Percentiles rank a stretch among this genome's conserved stretches.
Conservation (phyloP, 2,113 vertebrate species). For the Falcunculus frontatus region DNA sequence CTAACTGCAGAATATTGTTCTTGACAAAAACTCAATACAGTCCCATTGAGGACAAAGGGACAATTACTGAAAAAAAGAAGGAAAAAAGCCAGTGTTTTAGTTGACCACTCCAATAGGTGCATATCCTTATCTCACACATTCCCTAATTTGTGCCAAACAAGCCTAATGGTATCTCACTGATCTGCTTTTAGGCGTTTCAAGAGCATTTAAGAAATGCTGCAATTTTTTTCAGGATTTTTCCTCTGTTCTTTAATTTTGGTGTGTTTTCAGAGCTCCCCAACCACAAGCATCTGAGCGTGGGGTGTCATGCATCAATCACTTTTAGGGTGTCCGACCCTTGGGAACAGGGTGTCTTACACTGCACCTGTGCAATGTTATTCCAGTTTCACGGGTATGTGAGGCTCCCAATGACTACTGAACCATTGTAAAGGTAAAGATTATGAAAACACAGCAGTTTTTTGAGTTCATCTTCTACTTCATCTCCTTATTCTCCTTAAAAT, state of each 20-base stretch:
- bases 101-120: accelerated
- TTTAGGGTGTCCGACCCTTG: accelerated
- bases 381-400: neutral
- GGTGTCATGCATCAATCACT: accelerated
- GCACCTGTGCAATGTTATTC: neutral
- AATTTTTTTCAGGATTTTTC: neutral
- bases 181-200: neutral
- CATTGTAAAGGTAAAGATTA: neutral
- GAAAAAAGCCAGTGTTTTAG: neutral
- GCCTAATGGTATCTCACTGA: neutral
- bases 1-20: neutral
- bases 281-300: neutral
- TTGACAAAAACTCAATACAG: neutral
- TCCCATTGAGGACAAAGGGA: neutral
- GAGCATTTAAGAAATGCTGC: neutral
- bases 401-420: neutral
- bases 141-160: neutral
- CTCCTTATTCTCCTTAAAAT: neutral
- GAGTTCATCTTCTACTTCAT: neutral
- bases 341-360: neutral
- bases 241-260: neutral
- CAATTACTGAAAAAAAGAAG: neutral
- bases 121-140: neutral
- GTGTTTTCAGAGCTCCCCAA: neutral
- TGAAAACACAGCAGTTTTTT: neutral